These are phyloP conservation scores for Spodoptera exigua DNA, from an alignment of 2,888 invertebrate genomes.

Conservation along the genomic window DNA sequence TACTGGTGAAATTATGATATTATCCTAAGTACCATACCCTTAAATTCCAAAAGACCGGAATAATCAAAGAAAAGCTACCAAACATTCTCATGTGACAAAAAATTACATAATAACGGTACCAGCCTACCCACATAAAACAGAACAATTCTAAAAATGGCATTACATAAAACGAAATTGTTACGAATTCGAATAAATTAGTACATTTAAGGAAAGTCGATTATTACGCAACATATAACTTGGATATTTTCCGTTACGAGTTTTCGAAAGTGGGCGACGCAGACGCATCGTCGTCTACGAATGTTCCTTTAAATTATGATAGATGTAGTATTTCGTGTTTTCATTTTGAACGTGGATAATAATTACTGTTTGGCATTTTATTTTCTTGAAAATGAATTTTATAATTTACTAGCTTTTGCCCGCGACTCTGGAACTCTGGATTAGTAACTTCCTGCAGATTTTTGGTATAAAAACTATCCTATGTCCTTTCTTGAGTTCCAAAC, in stretches of 20 bases:
- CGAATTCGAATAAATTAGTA: slow-evolving; percentile 34
- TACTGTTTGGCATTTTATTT: neutral
- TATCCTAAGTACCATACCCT: too few species aligned
- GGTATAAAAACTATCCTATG: too few species aligned
- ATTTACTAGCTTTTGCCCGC: too few species aligned
- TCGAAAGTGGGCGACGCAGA: slow-evolving; percentile 39
- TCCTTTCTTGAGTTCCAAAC: too few species aligned
- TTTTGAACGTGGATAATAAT: too few species aligned
- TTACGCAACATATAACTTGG: slow-evolving; percentile 28
- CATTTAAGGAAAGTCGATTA: slow-evolving; percentile 46
- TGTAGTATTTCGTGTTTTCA: slow-evolving; percentile 4
- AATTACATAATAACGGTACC: slow-evolving; percentile 32
- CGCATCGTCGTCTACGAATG: slow-evolving; percentile 30
- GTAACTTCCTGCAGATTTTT: too few species aligned
- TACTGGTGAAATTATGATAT: too few species aligned
- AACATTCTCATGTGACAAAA: neutral
- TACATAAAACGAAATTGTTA: slow-evolving; percentile 42
- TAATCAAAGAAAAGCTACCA: slow-evolving; percentile 2
- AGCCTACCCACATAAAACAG: slow-evolving; percentile 3
- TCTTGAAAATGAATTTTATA: neutral
- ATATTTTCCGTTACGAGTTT: slow-evolving; percentile 29
- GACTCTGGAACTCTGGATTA: too few species aligned
- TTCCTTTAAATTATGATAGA: slow-evolving; percentile 23
- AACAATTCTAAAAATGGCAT: slow-evolving; percentile 24
- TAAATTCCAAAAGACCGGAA: slow-evolving; percentile 6